Evolutionary conservation across 2,888 invertebrate species (phyloP).

Genomic region (Acanthosepion lycidas): DNA sequence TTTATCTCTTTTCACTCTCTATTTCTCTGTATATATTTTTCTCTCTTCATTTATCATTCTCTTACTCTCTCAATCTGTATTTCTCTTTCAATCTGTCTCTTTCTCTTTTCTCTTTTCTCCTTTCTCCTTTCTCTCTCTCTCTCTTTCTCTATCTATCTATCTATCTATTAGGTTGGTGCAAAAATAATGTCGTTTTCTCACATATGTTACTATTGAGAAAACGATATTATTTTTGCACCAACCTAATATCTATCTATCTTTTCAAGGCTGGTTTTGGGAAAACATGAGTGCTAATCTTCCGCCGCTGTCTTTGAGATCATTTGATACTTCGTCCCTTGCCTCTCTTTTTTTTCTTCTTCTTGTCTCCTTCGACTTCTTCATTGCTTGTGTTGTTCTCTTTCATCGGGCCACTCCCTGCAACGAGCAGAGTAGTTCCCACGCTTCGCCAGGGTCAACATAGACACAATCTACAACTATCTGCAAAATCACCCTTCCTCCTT

Average conservation of each 20-base stretch:
- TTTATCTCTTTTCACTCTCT: too few species aligned
- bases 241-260: background rate
- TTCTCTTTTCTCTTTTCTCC: too few species aligned
- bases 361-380: background rate
- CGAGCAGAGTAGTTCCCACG: background rate
- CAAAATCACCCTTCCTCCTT: background rate
- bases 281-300: background rate
- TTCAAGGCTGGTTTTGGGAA: background rate
- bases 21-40: too few species aligned
- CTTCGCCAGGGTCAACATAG: background rate
- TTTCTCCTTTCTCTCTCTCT: too few species aligned
- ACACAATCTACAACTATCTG: background rate
- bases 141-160: too few species aligned
- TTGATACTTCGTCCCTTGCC: background rate
- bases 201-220: too few species aligned
- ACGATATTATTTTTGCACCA: too few species aligned
- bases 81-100: background rate
- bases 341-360: background rate
- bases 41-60: too few species aligned
- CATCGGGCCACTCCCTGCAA: background rate
- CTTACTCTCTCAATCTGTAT: too few species aligned
- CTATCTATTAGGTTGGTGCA: too few species aligned
- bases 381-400: background rate
- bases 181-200: too few species aligned
- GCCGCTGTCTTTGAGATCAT: background rate